Base-by-base conservation (phyloP, 2,797 vertebrate species). In the Malacoctenus gilli region DNA sequence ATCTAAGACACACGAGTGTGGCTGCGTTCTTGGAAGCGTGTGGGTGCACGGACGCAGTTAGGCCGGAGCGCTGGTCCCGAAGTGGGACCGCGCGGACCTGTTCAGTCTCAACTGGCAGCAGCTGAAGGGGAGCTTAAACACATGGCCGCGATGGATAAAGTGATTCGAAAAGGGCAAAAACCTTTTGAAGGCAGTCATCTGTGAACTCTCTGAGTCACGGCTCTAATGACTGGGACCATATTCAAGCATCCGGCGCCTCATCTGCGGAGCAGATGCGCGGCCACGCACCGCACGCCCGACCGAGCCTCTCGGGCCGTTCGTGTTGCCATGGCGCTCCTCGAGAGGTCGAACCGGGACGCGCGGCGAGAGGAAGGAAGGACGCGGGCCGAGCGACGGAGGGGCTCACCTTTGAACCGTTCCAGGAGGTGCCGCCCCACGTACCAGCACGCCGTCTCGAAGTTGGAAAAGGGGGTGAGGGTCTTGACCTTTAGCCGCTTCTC, bases 371-470 rank as follows among this genome's bases (percentile, higher is more conserved):
- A 28, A 4, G 25, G 25, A 9, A 28, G 25, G 25, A 28, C 5
- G 25, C 6, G 25, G 25, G 9, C 5, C 5, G 9, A 9, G 25
- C 6, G 25, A 9, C 6, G 25, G 25, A 28, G 25, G 25, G 9
- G 62, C 59, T 82, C 91, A 99, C 97, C 95, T 96, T 95, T 98
- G 91, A 98, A 98, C 2, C 92, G 89, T 84, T 99, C 97, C 5
- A 99, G 92, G 21, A 95, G 91, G 77, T 97, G 94, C 64, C 92
- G 94, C 46, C 95, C 97, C 86, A 94, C 95, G 35, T 99, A 99
- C 96, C 97, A 99, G 88, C 97, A 99, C 0, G 96, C 95, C 0
- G 96, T 98, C 90, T 99, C 95, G 1, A 93, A 99, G 91, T 98
- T 99, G 47, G 93, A 88, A 78, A 98, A 99, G 62, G 96, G 96